These are phyloP conservation scores for Enteromius trimaculatus DNA, from an alignment of 2,797 vertebrate species.

Conservation along the genomic window DNA sequence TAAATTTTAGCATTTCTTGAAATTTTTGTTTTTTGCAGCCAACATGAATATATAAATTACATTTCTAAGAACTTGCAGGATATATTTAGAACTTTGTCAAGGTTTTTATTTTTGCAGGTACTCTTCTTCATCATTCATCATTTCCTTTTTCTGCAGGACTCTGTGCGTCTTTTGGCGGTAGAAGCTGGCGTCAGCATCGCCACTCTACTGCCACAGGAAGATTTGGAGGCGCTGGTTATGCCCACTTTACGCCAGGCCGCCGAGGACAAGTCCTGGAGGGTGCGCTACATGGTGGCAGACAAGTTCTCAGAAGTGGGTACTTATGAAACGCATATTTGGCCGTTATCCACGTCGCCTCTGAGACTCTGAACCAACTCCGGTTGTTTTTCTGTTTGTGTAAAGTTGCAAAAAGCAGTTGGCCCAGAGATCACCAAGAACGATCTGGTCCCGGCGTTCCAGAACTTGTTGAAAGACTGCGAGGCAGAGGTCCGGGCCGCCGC, in stretches of 20 bases:
- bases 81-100: neutral
- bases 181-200: conserved; percentile 92
- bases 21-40: neutral
- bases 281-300: conserved; percentile 89
- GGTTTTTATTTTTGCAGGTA: no score
- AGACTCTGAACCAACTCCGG: neutral
- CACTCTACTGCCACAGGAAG: conserved; percentile 86
- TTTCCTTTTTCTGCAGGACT: conserved; percentile 75
- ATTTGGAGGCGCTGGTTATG: conserved; percentile 88
- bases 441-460: conserved; percentile 86
- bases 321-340: conserved; percentile 5
- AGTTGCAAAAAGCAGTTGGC: conserved; percentile 88
- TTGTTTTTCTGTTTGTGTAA: conserved; percentile 25
- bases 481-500: conserved; percentile 86
- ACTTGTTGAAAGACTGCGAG: conserved; percentile 87
- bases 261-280: conserved; percentile 89
- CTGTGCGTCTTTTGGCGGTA: conserved; percentile 87
- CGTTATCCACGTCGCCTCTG: neutral
- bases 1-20: neutral
- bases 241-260: conserved; percentile 86
- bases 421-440: conserved; percentile 89
- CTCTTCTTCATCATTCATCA: neutral
- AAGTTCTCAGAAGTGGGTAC: conserved; percentile 85
- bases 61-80: neutral
- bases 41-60: neutral